A percentile compares a stretch with the other conserved stretches of the same genome.
phyloP scores from a whole-genome alignment of 2,888 invertebrate species.

The Autographa pulchrina region DNA sequence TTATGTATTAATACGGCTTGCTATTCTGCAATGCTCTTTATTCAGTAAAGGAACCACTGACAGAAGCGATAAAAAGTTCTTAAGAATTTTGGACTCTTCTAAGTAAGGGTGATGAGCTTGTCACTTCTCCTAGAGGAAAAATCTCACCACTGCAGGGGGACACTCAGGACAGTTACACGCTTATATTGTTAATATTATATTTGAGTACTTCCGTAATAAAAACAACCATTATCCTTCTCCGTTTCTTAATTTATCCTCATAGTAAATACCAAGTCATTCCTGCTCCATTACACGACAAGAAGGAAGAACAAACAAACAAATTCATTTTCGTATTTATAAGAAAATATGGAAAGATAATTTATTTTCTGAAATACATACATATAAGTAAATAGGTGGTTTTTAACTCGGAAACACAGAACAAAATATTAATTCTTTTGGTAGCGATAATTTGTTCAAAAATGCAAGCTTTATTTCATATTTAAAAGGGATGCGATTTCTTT shows the following conservation, averaged over 20 bases:
- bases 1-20: conserved; percentile 2
- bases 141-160: background rate
- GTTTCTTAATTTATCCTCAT: conserved; percentile 4
- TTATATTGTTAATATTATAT: background rate
- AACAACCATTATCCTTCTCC: conserved; percentile 1
- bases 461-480: background rate
- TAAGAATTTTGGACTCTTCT: background rate
- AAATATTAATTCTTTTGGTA: background rate
- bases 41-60: background rate
- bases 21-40: background rate
- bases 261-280: background rate
- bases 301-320: conserved; percentile 1
- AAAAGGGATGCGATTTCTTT: too few species aligned
- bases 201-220: conserved; percentile 1
- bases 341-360: conserved; percentile 4
- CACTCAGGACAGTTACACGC: background rate
- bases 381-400: background rate
- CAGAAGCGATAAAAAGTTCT: background rate
- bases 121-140: background rate
- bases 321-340: conserved; percentile 1
- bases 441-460: background rate
- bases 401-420: background rate
- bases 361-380: background rate
- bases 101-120: conserved; percentile 1
- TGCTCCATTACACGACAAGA: background rate